Conservation (phyloP, 2,113 vertebrate genomes). For the Atlantisia rogersi region DNA sequence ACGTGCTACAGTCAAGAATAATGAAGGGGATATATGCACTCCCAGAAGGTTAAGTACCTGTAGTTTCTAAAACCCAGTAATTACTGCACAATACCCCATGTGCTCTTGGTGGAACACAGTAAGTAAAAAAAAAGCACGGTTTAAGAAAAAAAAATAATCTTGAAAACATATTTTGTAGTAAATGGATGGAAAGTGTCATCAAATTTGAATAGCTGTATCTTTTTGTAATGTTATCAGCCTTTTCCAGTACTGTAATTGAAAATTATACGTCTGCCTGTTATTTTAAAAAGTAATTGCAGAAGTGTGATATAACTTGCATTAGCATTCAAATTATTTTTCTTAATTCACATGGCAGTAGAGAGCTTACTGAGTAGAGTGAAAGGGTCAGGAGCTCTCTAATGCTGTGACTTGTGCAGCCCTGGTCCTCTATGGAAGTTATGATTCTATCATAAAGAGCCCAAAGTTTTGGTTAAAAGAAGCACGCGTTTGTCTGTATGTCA, state of each 20-base stretch:
- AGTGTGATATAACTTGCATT: not conserved
- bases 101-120: not conserved
- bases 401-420: not conserved
- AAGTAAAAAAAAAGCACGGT: not conserved
- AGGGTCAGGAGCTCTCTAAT: not conserved
- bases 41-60: not conserved
- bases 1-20: accelerated
- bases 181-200: not conserved
- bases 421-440: not conserved
- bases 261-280: not conserved
- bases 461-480: not conserved
- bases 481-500: not conserved
- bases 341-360: not conserved
- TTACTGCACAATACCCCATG: not conserved
- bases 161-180: not conserved
- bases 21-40: not conserved
- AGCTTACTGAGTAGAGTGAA: not conserved
- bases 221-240: not conserved
- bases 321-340: not conserved
- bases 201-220: not conserved
- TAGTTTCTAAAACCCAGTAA: not conserved
- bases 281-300: not conserved
- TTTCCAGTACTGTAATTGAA: not conserved
- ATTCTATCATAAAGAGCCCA: not conserved
- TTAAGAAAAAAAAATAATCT: not conserved